Conservation (phyloP, 2,797 vertebrate species). For the Gobionotothen gibberifrons region DNA sequence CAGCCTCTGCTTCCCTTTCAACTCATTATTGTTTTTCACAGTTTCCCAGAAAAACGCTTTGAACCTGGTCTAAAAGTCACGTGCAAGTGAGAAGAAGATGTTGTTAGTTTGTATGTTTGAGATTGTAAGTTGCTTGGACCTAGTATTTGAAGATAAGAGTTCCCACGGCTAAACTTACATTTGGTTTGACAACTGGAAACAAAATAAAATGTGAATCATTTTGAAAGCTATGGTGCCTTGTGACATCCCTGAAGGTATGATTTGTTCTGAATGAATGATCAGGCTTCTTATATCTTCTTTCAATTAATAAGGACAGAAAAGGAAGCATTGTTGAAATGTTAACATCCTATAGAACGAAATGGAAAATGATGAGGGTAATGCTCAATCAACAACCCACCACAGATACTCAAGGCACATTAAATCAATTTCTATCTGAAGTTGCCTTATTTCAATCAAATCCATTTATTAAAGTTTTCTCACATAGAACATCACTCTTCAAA, state of each 20-base stretch:
- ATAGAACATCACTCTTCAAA: background rate
- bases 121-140: background rate
- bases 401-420: constrained; percentile 11
- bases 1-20: constrained; percentile 55
- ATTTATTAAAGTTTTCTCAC: background rate
- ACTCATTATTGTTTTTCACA: constrained; percentile 69
- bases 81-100: background rate
- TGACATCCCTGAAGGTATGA: background rate
- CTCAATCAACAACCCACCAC: constrained; percentile 15
- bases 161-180: background rate
- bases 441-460: background rate
- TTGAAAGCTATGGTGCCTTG: background rate
- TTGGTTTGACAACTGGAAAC: background rate
- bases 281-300: constrained; percentile 15
- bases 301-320: constrained; percentile 5
- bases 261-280: constrained; percentile 1
- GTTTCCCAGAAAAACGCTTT: constrained; percentile 23
- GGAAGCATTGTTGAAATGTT: constrained; percentile 22
- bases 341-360: constrained; percentile 18
- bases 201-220: constrained; percentile 10
- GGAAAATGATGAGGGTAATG: background rate
- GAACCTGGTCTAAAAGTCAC: constrained; percentile 11
- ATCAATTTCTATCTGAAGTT: background rate
- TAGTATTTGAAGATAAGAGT: background rate
- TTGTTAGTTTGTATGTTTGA: background rate